phyloP scores from a whole-genome alignment of 2,888 invertebrate species.

The Lissonota sp. region DNA sequence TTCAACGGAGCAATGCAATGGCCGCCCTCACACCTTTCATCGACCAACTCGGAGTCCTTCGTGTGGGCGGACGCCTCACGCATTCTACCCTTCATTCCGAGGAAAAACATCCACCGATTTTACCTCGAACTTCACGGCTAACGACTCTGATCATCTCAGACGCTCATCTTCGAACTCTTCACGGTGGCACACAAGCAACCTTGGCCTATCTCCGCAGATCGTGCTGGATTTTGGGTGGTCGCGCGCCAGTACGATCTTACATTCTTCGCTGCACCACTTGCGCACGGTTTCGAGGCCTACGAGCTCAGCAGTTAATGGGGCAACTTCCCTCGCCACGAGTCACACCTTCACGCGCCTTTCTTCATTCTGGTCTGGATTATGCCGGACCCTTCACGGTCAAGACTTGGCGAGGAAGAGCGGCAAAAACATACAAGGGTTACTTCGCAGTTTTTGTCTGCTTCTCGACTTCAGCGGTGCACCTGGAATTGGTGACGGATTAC shows the following conservation, averaged over 20 bases:
- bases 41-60: constrained; percentile 42
- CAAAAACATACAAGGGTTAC: neutral
- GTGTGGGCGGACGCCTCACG: constrained; percentile 52
- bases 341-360: constrained; percentile 40
- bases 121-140: constrained; percentile 40
- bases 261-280: constrained; percentile 50
- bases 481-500: too few relatives aligned
- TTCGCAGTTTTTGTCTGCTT: too few relatives aligned
- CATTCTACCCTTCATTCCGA: constrained; percentile 37
- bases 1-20: too few relatives aligned
- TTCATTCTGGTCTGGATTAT: constrained; percentile 59
- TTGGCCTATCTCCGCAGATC: constrained; percentile 7
- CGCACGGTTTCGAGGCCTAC: constrained; percentile 3
- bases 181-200: constrained; percentile 55
- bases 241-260: constrained; percentile 40
- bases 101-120: constrained; percentile 44
- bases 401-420: constrained; percentile 42
- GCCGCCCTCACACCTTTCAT: constrained; percentile 33
- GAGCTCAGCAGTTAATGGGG: constrained; percentile 70
- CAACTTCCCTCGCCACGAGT: constrained; percentile 67
- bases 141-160: constrained; percentile 44
- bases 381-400: constrained; percentile 59
- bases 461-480: too few relatives aligned
- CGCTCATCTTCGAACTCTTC: constrained; percentile 46
- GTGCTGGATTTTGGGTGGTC: constrained; percentile 58